Base-by-base conservation (phyloP, 2,888 invertebrate genomes). In the Folsomia manolachei region DNA sequence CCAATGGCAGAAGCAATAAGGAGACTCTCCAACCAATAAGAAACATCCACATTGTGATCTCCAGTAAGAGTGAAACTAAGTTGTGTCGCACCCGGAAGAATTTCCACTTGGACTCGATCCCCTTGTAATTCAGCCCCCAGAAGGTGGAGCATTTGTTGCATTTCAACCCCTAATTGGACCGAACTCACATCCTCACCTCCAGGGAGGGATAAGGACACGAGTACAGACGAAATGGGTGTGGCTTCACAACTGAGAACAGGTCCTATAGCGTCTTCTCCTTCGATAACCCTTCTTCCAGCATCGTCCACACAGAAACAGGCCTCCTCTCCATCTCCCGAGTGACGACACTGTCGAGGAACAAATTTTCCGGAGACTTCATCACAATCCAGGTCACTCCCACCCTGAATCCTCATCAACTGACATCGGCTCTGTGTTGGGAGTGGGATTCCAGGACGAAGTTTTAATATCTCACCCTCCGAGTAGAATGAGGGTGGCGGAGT, bases 241-340 rank as follows among this genome's bases (percentile, higher is more conserved):
- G 93, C 87, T 71, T 91, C 88, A 0, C 93, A 91, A 4, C 90
- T 89, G 79, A 91, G 91, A 81, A 90, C 90, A n/a, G n/a, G n/a
- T n/a, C n/a, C n/a, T n/a, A n/a, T n/a, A 9, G 88, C 71, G 23
- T 68, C 75, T 18, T 72, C 75, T 26, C 77, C 75, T 69, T 77
- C 77, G 1, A 90, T 82, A 81, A 90, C 90, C 82, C 90, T 90
- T n/a, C n/a, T n/a, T 27, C 91, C 91, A 0, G 92, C 92, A 73
- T 92, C 92, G 83, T 94, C 93, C 1, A 93, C 93, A 83, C 94
- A 94, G 93, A 93, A 93, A 83, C 93, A 93, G n/a, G 27, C 63
- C 27, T 63, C 7, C n/a, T 69, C 62, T 9, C 69, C 27, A 26
- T 63, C 67, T 1, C 72, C 68, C 25, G 69, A 72, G 24, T 68